These are phyloP conservation scores for Platygyra sinensis DNA, from an alignment of 64 coral and sea anemone species.

Conservation along the genomic window DNA sequence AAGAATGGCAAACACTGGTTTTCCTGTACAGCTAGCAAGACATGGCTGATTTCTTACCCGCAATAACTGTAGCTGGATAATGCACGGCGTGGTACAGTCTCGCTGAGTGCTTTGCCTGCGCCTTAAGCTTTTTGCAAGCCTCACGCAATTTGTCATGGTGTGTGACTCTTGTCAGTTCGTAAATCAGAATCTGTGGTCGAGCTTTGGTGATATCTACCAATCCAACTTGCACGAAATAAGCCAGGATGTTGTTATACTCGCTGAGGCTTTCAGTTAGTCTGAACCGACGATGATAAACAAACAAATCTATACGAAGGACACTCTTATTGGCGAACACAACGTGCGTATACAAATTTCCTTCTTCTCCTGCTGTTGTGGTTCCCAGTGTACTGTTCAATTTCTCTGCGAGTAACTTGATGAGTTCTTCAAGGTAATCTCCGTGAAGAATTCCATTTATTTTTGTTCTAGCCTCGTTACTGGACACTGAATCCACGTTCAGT, in stretches of 20 bases:
- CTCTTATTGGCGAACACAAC: constrained; percentile 57
- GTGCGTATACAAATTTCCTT: constrained; percentile 9
- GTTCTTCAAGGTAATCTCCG: constrained; percentile 35
- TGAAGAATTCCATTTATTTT: not conserved
- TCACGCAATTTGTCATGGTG: constrained; percentile 2
- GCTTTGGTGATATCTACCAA: constrained; percentile 18
- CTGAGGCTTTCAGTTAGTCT: not conserved
- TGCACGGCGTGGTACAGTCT: too few species aligned
- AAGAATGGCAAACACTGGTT: too few species aligned
- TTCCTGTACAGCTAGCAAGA: too few species aligned
- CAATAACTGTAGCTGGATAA: too few species aligned
- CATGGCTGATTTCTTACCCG: too few species aligned
- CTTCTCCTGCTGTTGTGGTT: constrained; percentile 9
- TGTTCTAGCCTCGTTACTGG: not conserved
- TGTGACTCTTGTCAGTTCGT: constrained; percentile 45
- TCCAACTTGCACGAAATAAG: constrained; percentile 39
- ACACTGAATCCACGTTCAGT: not conserved
- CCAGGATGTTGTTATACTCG: constrained; percentile 5
- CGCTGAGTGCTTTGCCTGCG: not conserved
- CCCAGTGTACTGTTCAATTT: constrained; percentile 23
- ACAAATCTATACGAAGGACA: constrained; percentile 36
- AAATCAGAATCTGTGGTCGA: constrained; percentile 38
- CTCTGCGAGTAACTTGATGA: not conserved
- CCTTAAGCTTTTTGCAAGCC: not conserved
- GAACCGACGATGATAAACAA: constrained; percentile 32